phyloP scores from a whole-genome alignment of 2,797 vertebrate genomes.

The Cryptoprocta ferox region DNA sequence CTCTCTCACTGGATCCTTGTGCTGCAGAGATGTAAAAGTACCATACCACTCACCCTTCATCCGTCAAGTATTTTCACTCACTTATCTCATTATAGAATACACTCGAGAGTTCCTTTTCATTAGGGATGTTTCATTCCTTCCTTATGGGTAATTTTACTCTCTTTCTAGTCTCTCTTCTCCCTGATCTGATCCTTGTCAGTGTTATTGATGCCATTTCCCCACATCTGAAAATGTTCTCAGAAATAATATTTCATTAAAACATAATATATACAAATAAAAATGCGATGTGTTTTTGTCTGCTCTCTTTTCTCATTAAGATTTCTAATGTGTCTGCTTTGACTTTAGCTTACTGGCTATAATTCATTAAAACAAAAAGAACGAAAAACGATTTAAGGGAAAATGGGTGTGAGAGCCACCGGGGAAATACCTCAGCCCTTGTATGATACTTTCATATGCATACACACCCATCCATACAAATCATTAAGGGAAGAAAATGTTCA shows the following conservation, averaged over 20 bases:
- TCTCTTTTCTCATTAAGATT: neutral
- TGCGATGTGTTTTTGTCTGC: neutral
- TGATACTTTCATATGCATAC: neutral
- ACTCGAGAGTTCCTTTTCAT: neutral
- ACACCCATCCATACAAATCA: neutral
- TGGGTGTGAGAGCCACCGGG: neutral
- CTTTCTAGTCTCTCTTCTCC: neutral
- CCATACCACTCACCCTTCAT: neutral
- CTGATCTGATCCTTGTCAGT: neutral
- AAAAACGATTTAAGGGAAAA: neutral
- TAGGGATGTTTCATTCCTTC: neutral
- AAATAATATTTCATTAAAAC: neutral
- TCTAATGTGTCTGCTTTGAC: neutral
- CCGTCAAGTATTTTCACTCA: neutral
- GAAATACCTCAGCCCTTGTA: neutral
- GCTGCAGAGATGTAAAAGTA: neutral
- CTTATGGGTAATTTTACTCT: neutral
- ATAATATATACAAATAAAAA: neutral
- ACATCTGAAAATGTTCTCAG: neutral
- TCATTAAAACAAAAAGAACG: neutral
- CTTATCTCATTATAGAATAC: neutral
- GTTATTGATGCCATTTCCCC: neutral
- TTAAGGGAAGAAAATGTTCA: neutral
- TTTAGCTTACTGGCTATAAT: neutral
- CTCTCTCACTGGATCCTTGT: fast-evolving